These are phyloP conservation scores for Melipona quadrifasciata DNA, from an alignment of 1,140 invertebrate species.

Conservation along the genomic window DNA sequence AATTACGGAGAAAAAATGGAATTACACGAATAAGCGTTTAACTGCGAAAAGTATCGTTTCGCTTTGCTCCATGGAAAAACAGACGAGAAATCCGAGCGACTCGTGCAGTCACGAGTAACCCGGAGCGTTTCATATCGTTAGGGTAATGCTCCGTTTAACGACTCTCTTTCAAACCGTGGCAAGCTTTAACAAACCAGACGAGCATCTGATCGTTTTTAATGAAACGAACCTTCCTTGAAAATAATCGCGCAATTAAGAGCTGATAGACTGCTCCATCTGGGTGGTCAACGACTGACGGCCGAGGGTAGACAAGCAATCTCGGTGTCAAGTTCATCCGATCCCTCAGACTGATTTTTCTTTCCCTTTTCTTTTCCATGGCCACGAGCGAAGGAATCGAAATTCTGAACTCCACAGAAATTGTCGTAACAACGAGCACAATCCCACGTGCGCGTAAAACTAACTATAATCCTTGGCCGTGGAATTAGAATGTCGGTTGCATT, in stretches of 20 bases:
- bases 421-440: neutral
- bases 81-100: neutral
- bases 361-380: too few relatives aligned
- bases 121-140: neutral
- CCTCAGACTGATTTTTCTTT: too few relatives aligned
- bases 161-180: neutral
- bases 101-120: neutral
- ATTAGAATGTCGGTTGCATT: neutral
- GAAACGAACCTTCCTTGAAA: neutral
- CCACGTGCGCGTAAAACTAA: neutral
- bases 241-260: conserved; percentile 8
- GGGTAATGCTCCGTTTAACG: conserved; percentile 7
- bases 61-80: neutral
- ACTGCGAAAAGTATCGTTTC: too few relatives aligned
- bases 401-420: neutral
- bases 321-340: conserved; percentile 5
- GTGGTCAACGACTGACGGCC: conserved; percentile 4
- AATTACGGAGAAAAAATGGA: too few relatives aligned
- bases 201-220: neutral
- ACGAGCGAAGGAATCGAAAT: neutral
- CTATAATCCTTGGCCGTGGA: neutral
- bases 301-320: conserved; percentile 16
- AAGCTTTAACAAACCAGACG: neutral
- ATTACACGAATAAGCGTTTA: neutral
- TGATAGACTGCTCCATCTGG: conserved; percentile 3